phyloP scores from a whole-genome alignment of 1,140 invertebrate species.

The Drosophila burlai region DNA sequence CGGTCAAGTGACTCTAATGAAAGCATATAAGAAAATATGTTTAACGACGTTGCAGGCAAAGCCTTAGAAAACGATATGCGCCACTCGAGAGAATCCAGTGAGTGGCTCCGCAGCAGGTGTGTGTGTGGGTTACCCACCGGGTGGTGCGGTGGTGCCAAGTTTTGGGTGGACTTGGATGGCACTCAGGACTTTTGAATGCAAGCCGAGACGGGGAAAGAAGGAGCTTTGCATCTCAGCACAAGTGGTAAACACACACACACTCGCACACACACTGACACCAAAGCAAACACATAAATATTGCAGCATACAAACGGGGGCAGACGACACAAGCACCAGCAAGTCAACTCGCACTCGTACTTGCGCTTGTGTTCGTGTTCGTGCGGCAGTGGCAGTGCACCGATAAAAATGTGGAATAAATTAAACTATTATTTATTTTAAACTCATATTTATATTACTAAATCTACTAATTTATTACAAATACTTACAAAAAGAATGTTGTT shows the following conservation, averaged over 20 bases:
- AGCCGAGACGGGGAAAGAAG: constrained; percentile 48
- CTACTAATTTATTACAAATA: too few relatives aligned
- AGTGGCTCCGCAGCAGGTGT: constrained; percentile 51
- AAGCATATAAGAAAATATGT: constrained; percentile 53
- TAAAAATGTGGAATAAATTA: background rate
- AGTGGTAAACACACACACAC: constrained; percentile 66
- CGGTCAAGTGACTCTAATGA: constrained; percentile 61
- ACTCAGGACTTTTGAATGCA: constrained; percentile 67
- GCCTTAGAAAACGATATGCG: constrained; percentile 64
- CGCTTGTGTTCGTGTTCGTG: constrained; percentile 46
- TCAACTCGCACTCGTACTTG: constrained; percentile 59
- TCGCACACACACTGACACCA: constrained; percentile 22
- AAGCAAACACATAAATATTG: constrained; percentile 66
- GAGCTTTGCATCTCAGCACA: constrained; percentile 59
- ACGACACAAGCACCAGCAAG: constrained; percentile 65
- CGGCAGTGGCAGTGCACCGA: constrained; percentile 24
- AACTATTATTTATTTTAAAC: background rate
- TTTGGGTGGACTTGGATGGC: constrained; percentile 29
- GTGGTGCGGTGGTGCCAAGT: constrained; percentile 10
- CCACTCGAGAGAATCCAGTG: constrained; percentile 41
- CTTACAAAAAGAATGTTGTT: too few relatives aligned
- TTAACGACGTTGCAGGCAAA: constrained; percentile 61
- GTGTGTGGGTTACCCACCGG: constrained; percentile 17
- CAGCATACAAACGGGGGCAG: constrained; percentile 78
- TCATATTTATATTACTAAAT: background rate